A percentile compares a stretch with the other conserved stretches of the same genome.
These are phyloP conservation scores for Karalla daura DNA, from an alignment of 2,797 vertebrate genomes.

Conservation along the genomic window DNA sequence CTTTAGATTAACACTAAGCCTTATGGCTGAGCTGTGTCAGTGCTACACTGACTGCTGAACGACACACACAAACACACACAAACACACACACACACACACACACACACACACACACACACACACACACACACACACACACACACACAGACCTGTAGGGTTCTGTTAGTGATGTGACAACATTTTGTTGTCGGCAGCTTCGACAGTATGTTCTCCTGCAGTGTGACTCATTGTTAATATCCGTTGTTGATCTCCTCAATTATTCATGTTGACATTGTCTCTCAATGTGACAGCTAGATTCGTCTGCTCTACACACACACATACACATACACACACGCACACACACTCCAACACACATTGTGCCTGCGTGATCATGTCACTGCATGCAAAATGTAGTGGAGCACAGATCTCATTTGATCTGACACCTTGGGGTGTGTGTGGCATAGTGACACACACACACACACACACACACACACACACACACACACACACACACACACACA, in stretches of 20 bases:
- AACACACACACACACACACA: constrained; percentile 1
- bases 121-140: constrained; percentile 11
- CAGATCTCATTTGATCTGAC: constrained; percentile 36
- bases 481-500: too few relatives aligned
- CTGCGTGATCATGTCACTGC: not conserved
- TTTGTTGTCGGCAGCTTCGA: constrained; percentile 16
- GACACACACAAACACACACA: constrained; percentile 5
- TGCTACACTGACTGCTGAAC: constrained; percentile 20
- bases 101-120: constrained; percentile 8
- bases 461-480: too few relatives aligned
- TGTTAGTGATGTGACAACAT: not conserved
- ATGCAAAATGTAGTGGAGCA: constrained; percentile 19
- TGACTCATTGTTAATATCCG: constrained; percentile 38
- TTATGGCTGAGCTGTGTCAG: constrained; percentile 10
- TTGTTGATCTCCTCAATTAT: constrained; percentile 42
- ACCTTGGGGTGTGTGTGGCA: constrained; percentile 27
- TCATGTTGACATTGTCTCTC: constrained; percentile 35
- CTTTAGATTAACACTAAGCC: constrained; percentile 51
- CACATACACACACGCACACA: not conserved
- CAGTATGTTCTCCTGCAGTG: not conserved
- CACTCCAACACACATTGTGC: not conserved
- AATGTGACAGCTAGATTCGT: constrained; percentile 24
- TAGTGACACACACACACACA: not conserved
- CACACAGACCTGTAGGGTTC: constrained; percentile 8
- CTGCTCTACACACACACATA: not conserved